Evolutionary conservation across 2,113 vertebrate genomes (phyloP).

Genomic region (Casuarius casuarius): DNA sequence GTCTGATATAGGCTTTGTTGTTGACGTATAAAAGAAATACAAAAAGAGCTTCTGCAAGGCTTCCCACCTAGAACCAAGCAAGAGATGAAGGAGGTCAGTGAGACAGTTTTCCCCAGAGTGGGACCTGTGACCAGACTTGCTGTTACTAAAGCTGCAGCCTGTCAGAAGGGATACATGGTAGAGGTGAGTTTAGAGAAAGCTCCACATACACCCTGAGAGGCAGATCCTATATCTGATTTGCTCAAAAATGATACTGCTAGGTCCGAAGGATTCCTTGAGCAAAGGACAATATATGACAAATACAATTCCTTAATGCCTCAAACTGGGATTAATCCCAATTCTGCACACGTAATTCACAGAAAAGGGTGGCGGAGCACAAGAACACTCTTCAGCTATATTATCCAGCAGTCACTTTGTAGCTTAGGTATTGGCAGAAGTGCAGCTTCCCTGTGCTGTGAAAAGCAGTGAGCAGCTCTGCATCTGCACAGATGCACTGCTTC

Average conservation of each 20-base stretch:
- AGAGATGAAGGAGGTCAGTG: background rate
- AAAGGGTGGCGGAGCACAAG: background rate
- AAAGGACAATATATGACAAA: background rate
- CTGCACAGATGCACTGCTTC: background rate
- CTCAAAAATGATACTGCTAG: background rate
- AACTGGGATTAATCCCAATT: rapidly evolving
- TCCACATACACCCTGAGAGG: background rate
- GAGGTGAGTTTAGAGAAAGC: no score
- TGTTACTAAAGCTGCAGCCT: background rate
- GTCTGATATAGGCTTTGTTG: background rate
- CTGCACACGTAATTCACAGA: rapidly evolving
- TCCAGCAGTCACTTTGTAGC: background rate
- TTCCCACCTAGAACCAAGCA: background rate
- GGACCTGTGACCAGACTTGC: background rate
- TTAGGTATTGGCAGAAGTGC: background rate
- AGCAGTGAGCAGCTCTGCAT: background rate
- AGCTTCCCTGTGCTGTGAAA: no score
- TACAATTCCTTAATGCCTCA: rapidly evolving
- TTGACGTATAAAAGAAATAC: conserved; percentile 23
- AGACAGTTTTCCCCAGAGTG: background rate
- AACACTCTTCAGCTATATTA: background rate
- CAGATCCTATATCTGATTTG: background rate
- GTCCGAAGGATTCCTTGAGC: background rate
- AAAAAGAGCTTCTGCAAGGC: background rate
- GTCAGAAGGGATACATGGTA: no score